These are phyloP conservation scores for Tangara arthus DNA, from an alignment of 2,797 vertebrate genomes.

Conservation along the genomic window DNA sequence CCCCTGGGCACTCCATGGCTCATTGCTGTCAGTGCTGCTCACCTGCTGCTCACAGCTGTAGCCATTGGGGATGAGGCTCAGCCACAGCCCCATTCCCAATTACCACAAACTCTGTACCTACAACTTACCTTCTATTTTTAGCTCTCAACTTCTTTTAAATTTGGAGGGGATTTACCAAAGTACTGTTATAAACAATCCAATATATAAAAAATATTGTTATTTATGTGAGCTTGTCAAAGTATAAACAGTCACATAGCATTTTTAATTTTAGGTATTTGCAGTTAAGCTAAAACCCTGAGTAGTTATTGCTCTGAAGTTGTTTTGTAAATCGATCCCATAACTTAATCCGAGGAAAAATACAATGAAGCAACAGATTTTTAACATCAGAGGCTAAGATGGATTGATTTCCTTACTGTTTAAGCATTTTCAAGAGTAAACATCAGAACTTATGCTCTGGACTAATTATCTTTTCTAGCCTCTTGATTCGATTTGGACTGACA, in stretches of 20 bases:
- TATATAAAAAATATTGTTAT: neutral
- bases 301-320: neutral
- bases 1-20: neutral
- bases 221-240: neutral
- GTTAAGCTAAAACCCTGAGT: neutral
- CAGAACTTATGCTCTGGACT: neutral
- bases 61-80: neutral
- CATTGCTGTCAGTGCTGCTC: neutral
- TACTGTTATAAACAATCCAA: neutral
- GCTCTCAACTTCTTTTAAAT: neutral
- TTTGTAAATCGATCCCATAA: neutral
- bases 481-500: neutral
- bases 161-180: neutral
- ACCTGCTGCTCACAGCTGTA: neutral
- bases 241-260: neutral
- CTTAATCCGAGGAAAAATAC: neutral
- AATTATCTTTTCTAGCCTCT: neutral
- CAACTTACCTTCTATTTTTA: neutral
- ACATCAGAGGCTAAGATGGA: neutral
- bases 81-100: neutral
- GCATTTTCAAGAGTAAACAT: neutral
- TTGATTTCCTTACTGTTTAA: neutral
- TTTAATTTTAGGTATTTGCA: neutral
- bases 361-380: neutral
- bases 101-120: neutral